These are phyloP conservation scores for Netelia virgata DNA, from an alignment of 2,888 invertebrate genomes.

Conservation along the genomic window DNA sequence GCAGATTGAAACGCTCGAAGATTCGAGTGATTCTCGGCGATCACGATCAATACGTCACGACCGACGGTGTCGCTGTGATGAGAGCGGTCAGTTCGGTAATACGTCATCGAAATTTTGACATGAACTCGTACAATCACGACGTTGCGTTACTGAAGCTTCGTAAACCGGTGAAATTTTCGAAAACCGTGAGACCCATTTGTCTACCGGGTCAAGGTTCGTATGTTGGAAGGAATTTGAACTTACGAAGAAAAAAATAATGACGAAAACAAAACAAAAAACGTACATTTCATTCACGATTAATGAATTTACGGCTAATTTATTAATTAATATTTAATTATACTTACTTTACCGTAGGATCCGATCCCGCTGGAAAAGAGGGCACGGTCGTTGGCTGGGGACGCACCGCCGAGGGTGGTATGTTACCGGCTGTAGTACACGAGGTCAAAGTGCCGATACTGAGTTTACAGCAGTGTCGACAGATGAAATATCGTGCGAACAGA, in stretches of 20 bases:
- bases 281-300: background rate
- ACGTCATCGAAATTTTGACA: slow-evolving; percentile 93
- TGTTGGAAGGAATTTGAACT: background rate
- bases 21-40: slow-evolving; percentile 94
- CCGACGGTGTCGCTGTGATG: slow-evolving; percentile 93
- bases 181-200: slow-evolving; percentile 92
- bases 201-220: slow-evolving; percentile 86
- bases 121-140: slow-evolving; percentile 94
- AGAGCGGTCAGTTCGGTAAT: slow-evolving; percentile 92
- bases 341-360: slow-evolving; percentile 85
- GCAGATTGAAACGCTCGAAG: slow-evolving; percentile 92
- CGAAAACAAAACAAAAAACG: background rate
- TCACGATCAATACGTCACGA: slow-evolving; percentile 92
- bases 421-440: slow-evolving; percentile 93
- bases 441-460: slow-evolving; percentile 94
- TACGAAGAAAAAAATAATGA: background rate
- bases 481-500: slow-evolving; percentile 93
- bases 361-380: slow-evolving; percentile 90
- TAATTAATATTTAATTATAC: background rate
- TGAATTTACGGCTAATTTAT: background rate
- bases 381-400: slow-evolving; percentile 95
- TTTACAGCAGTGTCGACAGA: slow-evolving; percentile 91
- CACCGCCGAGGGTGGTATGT: slow-evolving; percentile 92
- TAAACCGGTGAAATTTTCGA: slow-evolving; percentile 92
- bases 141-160: slow-evolving; percentile 92